Evolutionary conservation across 2,888 invertebrate species (phyloP).

Genomic region (Brenthis hecate): DNA sequence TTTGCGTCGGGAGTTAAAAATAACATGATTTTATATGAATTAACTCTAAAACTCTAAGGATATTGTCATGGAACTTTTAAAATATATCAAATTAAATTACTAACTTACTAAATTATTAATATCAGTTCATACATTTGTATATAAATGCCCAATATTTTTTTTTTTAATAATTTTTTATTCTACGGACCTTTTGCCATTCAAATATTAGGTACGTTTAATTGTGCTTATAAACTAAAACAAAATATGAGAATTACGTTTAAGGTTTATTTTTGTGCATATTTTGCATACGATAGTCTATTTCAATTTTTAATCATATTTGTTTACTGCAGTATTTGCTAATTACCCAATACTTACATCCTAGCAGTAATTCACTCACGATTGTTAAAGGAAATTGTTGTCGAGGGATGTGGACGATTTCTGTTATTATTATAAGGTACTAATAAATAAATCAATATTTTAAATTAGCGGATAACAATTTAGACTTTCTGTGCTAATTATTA

Average conservation of each 20-base stretch:
- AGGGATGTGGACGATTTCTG: slow-evolving; percentile 44
- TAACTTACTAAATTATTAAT: too few relatives aligned
- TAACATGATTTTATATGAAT: too few relatives aligned
- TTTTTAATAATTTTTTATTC: too few relatives aligned
- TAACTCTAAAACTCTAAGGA: too few relatives aligned
- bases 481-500: not conserved
- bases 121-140: too few relatives aligned
- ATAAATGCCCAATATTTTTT: too few relatives aligned
- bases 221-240: too few relatives aligned
- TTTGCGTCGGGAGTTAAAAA: too few relatives aligned
- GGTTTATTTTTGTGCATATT: not conserved
- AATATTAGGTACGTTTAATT: too few relatives aligned
- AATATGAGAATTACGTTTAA: not conserved
- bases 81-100: not conserved
- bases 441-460: not conserved
- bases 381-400: slow-evolving; percentile 42
- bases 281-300: not conserved
- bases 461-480: not conserved
- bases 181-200: too few relatives aligned
- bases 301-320: not conserved
- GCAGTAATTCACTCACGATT: slow-evolving; percentile 27
- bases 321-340: slow-evolving; percentile 14
- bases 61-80: not conserved
- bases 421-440: slow-evolving; percentile 18
- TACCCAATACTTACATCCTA: slow-evolving; percentile 30